phyloP scores from a whole-genome alignment of 2,888 invertebrate species.

The Lingula anatina region DNA sequence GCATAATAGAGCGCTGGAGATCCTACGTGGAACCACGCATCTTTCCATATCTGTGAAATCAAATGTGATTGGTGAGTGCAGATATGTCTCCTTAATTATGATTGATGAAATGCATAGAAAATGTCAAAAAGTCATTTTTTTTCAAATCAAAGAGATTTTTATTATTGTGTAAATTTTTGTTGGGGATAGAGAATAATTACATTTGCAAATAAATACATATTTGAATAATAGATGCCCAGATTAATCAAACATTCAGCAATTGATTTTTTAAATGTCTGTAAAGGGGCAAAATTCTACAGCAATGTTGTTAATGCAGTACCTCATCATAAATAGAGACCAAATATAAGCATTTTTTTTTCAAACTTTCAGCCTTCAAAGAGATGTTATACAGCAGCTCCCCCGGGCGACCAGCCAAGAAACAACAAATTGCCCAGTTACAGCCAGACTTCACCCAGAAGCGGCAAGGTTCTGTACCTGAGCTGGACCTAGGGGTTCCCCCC shows the following conservation, averaged over 20 bases:
- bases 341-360: slow-evolving; percentile 7
- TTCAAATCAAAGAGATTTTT: no score
- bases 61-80: slow-evolving; percentile 72
- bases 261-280: no score
- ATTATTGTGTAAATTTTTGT: no score
- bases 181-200: no score
- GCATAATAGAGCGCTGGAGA: slow-evolving; percentile 85
- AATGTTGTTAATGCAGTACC: no score
- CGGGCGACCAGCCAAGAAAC: slow-evolving; percentile 68
- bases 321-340: not conserved
- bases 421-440: slow-evolving; percentile 65
- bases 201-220: no score
- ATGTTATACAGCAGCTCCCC: slow-evolving; percentile 69
- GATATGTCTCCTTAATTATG: no score
- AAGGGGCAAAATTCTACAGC: no score
- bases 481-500: slow-evolving; percentile 56
- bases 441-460: slow-evolving; percentile 69
- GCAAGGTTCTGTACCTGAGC: slow-evolving; percentile 65
- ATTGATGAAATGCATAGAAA: no score
- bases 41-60: slow-evolving; percentile 94
- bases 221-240: no score
- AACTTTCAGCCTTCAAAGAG: slow-evolving; percentile 63
- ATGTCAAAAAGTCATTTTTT: no score
- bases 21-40: slow-evolving; percentile 89
- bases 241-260: no score